Percentiles rank a stretch among this genome's conserved stretches.
These are phyloP conservation scores for Spermophilus dauricus DNA, from an alignment of 2,113 vertebrate species.

Conservation along the genomic window DNA sequence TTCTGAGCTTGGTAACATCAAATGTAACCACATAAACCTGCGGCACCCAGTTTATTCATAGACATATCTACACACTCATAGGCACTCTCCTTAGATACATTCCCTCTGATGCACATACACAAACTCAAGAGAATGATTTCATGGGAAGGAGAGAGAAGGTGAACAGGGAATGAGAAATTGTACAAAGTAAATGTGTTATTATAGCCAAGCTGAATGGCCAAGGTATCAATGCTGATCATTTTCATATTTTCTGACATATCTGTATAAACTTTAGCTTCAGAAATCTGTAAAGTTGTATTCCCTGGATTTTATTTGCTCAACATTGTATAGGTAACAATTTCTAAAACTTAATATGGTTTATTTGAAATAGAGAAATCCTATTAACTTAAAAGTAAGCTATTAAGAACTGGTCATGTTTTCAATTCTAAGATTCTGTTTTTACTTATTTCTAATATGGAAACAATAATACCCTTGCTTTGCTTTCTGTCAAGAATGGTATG, in stretches of 20 bases:
- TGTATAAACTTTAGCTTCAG: conserved; percentile 1
- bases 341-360: not conserved
- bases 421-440: conserved; percentile 26
- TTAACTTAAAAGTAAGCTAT: conserved; percentile 16
- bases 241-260: not conserved
- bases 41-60: not conserved
- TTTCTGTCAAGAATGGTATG: conserved; percentile 24
- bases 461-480: not conserved
- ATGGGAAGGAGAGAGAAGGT: not conserved
- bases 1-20: not conserved
- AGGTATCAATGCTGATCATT: not conserved
- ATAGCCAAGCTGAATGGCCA: not conserved
- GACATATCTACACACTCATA: not conserved
- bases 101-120: not conserved
- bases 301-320: conserved; percentile 24
- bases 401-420: conserved; percentile 25
- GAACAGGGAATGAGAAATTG: not conserved
- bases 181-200: not conserved
- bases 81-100: not conserved
- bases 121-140: not conserved
- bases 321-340: not conserved
- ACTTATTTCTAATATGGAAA: conserved; percentile 48
- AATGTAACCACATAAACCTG: not conserved
- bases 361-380: conserved; percentile 2
- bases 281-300: not conserved